These are phyloP conservation scores for Ptiloglossa arizonensis DNA, from an alignment of 1,140 invertebrate species.

Conservation along the genomic window DNA sequence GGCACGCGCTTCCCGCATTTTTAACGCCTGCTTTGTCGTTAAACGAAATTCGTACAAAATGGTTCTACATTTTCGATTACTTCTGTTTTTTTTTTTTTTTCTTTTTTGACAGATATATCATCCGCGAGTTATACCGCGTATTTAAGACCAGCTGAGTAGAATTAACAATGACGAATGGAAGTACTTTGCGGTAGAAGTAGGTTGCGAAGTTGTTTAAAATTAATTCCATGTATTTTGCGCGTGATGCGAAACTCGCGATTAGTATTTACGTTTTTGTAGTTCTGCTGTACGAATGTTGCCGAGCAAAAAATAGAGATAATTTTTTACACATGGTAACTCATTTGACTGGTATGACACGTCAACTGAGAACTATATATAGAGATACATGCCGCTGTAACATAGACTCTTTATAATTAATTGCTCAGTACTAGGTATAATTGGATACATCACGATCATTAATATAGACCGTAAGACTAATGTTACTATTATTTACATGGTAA, in stretches of 20 bases:
- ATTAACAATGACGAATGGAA: background rate
- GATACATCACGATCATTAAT: conserved; percentile 65
- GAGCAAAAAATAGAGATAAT: background rate
- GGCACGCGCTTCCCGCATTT: no score
- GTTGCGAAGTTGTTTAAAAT: background rate
- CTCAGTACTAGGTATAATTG: conserved; percentile 72
- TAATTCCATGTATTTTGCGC: background rate
- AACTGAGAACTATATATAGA: conserved; percentile 30
- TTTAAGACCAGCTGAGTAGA: no score
- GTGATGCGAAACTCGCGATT: background rate
- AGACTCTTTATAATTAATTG: conserved; percentile 72
- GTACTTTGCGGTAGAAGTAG: background rate
- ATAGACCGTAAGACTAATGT: conserved; percentile 56
- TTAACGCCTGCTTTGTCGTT: no score
- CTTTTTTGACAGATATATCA: no score
- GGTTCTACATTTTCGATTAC: no score
- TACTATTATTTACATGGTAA: conserved; percentile 57
- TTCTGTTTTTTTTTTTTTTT: no score
- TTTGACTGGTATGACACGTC: conserved; percentile 21
- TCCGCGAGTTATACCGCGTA: no score
- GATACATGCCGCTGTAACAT: conserved; percentile 65
- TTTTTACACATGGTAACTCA: conserved; percentile 24
- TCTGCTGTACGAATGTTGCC: background rate
- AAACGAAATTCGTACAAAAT: no score
- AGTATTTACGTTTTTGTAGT: background rate